phyloP scores from a whole-genome alignment of 2,113 vertebrate genomes.

The Scartelaos histophorus region DNA sequence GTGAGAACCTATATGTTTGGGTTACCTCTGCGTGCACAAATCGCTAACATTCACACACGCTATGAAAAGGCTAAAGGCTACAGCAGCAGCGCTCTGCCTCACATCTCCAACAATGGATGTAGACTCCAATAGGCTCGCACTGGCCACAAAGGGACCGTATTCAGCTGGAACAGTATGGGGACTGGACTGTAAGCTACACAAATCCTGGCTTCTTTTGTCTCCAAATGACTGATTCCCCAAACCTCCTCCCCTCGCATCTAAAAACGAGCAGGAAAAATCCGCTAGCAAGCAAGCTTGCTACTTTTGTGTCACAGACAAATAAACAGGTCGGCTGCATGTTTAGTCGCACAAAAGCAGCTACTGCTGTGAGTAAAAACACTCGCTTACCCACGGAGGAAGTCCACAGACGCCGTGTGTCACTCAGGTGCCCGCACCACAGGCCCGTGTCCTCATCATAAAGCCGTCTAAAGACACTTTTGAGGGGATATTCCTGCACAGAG shows the following conservation, averaged over 20 bases:
- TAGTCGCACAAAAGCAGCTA: conserved; percentile 20
- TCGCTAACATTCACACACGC: conserved; percentile 28
- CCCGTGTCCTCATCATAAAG: conserved; percentile 38
- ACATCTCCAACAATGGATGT: not conserved
- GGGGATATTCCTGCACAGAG: conserved; percentile 65
- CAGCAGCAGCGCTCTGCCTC: conserved; percentile 12
- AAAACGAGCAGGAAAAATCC: conserved; percentile 51
- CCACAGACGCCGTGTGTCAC: conserved; percentile 11
- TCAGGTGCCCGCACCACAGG: conserved; percentile 27
- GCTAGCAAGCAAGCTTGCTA: conserved; percentile 75
- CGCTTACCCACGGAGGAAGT: conserved; percentile 57
- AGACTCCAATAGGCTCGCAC: conserved; percentile 50
- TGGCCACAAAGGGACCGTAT: conserved; percentile 10
- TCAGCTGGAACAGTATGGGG: not conserved
- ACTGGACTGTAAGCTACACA: not conserved
- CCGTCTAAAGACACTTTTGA: conserved; percentile 55
- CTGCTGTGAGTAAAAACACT: not conserved
- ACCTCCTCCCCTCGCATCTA: conserved; percentile 8
- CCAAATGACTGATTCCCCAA: conserved; percentile 28
- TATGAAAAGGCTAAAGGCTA: conserved; percentile 62
- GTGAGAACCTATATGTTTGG: conserved; percentile 47
- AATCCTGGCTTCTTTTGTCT: conserved; percentile 56
- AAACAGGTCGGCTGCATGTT: conserved; percentile 71
- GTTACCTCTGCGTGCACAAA: conserved; percentile 34
- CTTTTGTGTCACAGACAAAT: conserved; percentile 78